These are phyloP conservation scores for Podilymbus podiceps DNA, from an alignment of 2,113 vertebrate species.

Conservation along the genomic window DNA sequence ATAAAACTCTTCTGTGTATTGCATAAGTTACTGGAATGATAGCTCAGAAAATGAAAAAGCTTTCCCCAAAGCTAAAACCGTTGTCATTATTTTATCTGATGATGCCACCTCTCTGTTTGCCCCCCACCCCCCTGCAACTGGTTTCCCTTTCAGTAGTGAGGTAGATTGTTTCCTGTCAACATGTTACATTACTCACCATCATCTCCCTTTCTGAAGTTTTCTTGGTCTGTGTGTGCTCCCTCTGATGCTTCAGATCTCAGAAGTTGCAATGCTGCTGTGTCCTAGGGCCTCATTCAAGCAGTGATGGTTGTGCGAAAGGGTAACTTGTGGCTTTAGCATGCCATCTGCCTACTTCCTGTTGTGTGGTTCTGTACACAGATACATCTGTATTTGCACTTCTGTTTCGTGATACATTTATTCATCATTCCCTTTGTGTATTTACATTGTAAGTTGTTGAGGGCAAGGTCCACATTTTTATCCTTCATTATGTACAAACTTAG, in stretches of 20 bases:
- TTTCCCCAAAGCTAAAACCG: not conserved
- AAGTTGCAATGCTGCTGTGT: accelerated
- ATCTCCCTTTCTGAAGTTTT: not conserved
- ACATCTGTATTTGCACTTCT: not conserved
- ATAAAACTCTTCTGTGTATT: not conserved
- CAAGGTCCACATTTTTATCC: not conserved
- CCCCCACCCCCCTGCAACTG: accelerated
- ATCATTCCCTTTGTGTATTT: not conserved
- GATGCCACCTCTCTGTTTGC: not conserved
- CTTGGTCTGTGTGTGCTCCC: not conserved
- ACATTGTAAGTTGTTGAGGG: not conserved
- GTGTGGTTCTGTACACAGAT: not conserved
- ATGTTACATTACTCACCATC: not conserved
- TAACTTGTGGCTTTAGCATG: not conserved
- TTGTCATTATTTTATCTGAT: not conserved
- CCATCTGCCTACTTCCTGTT: not conserved
- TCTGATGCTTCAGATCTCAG: not conserved
- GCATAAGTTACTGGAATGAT: not conserved
- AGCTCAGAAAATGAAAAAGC: not conserved
- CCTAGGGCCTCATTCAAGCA: not conserved
- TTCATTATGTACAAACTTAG: not conserved
- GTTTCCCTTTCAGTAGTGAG: not conserved
- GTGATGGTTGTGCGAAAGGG: not conserved
- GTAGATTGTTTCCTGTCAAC: not conserved
- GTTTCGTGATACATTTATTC: not conserved